Percentiles rank a stretch among this genome's conserved stretches.
Conservation (phyloP, 2,888 invertebrate species). For the Cantharis flavilabris region DNA sequence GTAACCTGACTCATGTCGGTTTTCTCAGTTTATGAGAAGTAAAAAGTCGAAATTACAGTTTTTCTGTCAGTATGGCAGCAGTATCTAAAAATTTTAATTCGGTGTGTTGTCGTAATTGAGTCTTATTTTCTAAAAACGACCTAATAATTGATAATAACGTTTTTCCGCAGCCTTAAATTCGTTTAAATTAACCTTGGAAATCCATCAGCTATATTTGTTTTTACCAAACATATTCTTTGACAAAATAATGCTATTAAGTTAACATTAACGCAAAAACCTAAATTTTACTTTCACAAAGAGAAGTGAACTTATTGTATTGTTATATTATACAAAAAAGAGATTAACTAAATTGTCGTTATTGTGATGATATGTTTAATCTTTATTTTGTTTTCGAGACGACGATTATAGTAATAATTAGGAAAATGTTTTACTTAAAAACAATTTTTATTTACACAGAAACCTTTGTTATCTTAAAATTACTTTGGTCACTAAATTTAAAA, state of each 20-base stretch:
- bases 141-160: background rate
- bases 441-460: background rate
- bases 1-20: background rate
- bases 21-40: background rate
- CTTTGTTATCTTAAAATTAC: background rate
- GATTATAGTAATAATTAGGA: background rate
- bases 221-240: background rate
- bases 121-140: background rate
- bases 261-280: background rate
- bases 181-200: background rate
- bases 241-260: background rate
- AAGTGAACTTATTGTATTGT: background rate
- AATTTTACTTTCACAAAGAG: background rate
- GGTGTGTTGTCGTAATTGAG: background rate
- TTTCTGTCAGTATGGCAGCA: background rate
- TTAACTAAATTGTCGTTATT: background rate
- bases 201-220: background rate
- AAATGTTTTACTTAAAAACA: background rate
- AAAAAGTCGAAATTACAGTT: background rate
- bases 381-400: background rate
- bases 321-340: background rate
- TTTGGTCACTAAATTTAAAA: slow-evolving; percentile 12
- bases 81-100: background rate
- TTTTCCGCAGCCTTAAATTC: background rate
- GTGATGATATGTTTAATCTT: background rate